Conservation (phyloP, 2,113 vertebrate genomes). For the Cathartes aura region DNA sequence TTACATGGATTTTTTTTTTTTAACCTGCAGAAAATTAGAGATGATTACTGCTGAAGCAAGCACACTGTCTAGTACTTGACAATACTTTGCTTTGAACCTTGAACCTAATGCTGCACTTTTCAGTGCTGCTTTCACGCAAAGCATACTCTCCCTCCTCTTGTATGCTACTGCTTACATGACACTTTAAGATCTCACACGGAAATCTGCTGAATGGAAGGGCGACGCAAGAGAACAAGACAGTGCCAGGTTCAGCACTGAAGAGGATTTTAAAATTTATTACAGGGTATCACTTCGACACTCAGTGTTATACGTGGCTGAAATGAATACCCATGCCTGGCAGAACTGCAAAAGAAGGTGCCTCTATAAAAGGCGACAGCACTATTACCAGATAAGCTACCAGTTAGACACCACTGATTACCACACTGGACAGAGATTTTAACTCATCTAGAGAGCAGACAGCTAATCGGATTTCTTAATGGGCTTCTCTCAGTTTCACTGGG, state of each 20-base stretch:
- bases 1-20: neutral
- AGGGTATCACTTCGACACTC: neutral
- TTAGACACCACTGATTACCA: constrained; percentile 4
- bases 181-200: neutral
- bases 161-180: neutral
- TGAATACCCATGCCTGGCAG: neutral
- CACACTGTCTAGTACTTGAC: neutral
- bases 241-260: neutral
- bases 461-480: constrained; percentile 20
- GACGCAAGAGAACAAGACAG: neutral
- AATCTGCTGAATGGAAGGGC: neutral
- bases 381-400: neutral
- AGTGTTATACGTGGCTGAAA: neutral
- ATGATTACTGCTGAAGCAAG: neutral
- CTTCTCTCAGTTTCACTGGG: constrained; percentile 16
- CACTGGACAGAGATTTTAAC: constrained; percentile 12
- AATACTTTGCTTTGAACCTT: neutral
- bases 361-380: neutral
- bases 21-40: neutral
- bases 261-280: constrained; percentile 35
- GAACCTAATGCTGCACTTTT: neutral
- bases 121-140: neutral
- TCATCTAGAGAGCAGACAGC: neutral
- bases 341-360: neutral
- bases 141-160: neutral